Base-by-base conservation (phyloP, 2,888 invertebrate species). In the Macrosoma leucophasiata region DNA sequence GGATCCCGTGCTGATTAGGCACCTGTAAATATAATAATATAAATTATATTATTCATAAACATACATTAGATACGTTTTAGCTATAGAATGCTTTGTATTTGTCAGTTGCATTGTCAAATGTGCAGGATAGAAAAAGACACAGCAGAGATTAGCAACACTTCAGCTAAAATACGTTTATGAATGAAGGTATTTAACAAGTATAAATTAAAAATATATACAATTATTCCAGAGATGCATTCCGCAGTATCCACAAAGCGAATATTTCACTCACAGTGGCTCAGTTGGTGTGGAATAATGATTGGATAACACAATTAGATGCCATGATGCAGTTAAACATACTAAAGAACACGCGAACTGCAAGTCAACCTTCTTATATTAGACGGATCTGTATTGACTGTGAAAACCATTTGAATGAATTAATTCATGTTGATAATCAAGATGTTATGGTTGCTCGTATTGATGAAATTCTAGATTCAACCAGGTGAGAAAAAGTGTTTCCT, bases 311-410 rank as follows among this genome's bases (percentile, higher is more conserved):
- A 28, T 18, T 33, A 2, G 23, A 33, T 12, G n/a, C 22, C 5
- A 11, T 33, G 3, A 33, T 9, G n/a, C n/a, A 27, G 2, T 13
- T 17, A 36, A 84, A 3, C 29, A 22, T 11, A 29, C 1, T 4
- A n/a, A 85, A 86, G 14, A 74, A 86, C 24, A 75, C 87, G 8
- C 76, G 87, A 1, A 27, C 33, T 9, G 73, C 92, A 1, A 13
- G 15, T 4, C 33, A 33, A 17, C 33, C 33, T 8, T 22, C 27
- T 1, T 27, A 33, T 6, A 33, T 33, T 5, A 22, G 33, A 12
- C 17, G 28, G 4, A 28, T 33, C 18, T 33, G 28, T 28, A 28
- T 33, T 5, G 33, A 33, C 11, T 8, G 17, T 18, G 28, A 23
- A 8, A 23, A 28, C 1, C 23, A 33, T 11, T 10, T 1, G n/a